A percentile compares a stretch with the other conserved stretches of the same genome.
These are phyloP conservation scores for Beroe forskalii DNA, from an alignment of 37 sponge, comb jelly and placozoan genomes.

Conservation along the genomic window DNA sequence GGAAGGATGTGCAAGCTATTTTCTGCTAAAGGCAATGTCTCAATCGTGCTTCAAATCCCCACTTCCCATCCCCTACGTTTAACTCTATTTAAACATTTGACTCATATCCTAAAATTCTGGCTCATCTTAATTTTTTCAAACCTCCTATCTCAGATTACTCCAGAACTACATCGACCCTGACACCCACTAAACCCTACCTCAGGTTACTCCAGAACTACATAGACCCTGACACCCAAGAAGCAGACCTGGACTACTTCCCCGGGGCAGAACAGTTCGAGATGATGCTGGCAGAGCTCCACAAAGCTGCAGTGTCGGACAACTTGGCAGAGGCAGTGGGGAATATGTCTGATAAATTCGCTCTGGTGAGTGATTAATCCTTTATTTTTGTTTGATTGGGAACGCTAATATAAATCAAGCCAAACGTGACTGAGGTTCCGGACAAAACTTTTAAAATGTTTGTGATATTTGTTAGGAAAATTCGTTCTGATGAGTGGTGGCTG, in stretches of 20 bases:
- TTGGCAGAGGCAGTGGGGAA: not conserved
- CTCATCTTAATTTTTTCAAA: not conserved
- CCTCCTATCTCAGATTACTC: not conserved
- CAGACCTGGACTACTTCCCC: constrained; percentile 12
- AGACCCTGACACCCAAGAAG: constrained; percentile 56
- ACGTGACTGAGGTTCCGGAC: too few species aligned
- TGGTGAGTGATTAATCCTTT: constrained; percentile 32
- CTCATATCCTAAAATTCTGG: not conserved
- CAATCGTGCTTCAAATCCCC: too few species aligned
- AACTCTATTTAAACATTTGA: not conserved
- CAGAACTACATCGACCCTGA: constrained; percentile 9
- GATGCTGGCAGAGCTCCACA: constrained; percentile 40
- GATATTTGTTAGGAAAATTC: too few species aligned
- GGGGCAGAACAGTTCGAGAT: constrained; percentile 15
- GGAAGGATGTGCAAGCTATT: not conserved
- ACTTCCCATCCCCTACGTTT: not conserved
- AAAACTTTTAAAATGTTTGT: too few species aligned
- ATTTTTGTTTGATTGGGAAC: too few species aligned
- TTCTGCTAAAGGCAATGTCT: too few species aligned
- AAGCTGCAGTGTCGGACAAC: constrained; percentile 31
- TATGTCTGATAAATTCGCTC: constrained; percentile 27
- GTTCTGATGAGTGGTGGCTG: too few species aligned
- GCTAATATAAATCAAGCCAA: too few species aligned
- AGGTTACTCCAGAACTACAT: not conserved
- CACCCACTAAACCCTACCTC: constrained; percentile 48